phyloP scores from a whole-genome alignment of 2,888 invertebrate species.

The Euproctis similis region DNA sequence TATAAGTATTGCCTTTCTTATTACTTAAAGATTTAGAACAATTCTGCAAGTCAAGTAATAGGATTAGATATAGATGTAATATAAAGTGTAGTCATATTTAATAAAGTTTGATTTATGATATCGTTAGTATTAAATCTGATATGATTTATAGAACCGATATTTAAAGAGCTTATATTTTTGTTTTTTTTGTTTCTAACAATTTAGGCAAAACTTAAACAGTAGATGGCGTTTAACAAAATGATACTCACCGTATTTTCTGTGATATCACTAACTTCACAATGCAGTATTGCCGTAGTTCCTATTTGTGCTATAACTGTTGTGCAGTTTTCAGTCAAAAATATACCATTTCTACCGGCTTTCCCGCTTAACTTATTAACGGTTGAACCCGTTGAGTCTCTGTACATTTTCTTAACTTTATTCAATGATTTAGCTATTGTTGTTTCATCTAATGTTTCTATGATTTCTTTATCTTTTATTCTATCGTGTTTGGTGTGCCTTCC shows the following conservation, averaged over 20 bases:
- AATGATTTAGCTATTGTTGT: constrained; percentile 44
- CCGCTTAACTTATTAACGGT: constrained; percentile 60
- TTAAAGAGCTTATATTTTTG: too few relatives aligned
- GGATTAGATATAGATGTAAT: too few relatives aligned
- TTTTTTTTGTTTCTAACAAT: too few relatives aligned
- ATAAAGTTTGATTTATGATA: too few relatives aligned
- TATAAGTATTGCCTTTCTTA: too few relatives aligned
- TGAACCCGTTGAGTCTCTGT: constrained; percentile 62
- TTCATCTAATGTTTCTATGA: constrained; percentile 48
- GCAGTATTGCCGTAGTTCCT: constrained; percentile 77
- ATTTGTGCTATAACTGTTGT: constrained; percentile 79
- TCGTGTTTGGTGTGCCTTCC: constrained; percentile 44
- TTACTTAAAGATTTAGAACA: too few relatives aligned
- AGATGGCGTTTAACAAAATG: not conserved
- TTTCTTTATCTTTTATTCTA: constrained; percentile 47
- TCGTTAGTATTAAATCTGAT: too few relatives aligned
- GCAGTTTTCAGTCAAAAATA: constrained; percentile 78
- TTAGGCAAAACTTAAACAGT: too few relatives aligned
- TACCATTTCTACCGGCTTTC: constrained; percentile 54
- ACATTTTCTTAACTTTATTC: constrained; percentile 70
- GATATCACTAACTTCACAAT: constrained; percentile 79
- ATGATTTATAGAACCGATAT: too few relatives aligned
- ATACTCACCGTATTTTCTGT: constrained; percentile 78
- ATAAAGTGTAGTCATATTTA: too few relatives aligned
- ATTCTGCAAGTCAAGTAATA: too few relatives aligned